Base-by-base conservation (phyloP, 1,140 invertebrate species). In the Propsilocerus akamusi region DNA sequence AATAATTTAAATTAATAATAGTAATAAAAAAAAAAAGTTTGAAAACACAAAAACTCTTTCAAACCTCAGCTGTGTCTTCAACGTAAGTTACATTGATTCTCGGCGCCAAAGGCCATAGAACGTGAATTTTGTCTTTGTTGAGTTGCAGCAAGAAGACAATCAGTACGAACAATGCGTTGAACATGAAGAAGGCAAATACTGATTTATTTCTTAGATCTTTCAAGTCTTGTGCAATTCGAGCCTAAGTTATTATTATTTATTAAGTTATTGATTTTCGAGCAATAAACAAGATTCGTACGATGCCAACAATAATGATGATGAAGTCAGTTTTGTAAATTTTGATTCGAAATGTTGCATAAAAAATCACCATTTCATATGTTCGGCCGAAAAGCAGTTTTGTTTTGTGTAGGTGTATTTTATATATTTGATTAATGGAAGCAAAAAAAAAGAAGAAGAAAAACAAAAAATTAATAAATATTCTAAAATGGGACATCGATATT, bases 161-260 rank as follows among this genome's bases (percentile, higher is more conserved):
- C 70, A 98, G 81, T 65, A 97, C 90, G 78, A 97, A 98, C 61
- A 98, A 81, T 68, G 93, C 88, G 78, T 99, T 99, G 74, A 96
- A 85, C 90, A 99, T 97, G 74, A 97, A 87, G 81, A 97, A 97
- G 59, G 89, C 89, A 69, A 97, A 96, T 52, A 95, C 90, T 57
- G 89, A 86, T 70, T 94, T 94, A 78, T 96, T 97, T 58, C 93
- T 76, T 58, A 97, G 77, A 60, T 93, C 89, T 64, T 85, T 81
- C 65, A 97, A 75, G 68, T 94, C 91, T 57, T 73, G 70, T 60
- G 85, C 84, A 58, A 94, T 84, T 59, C 86, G 76, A 64, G 79
- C 82, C 83, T 95, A n/a, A n/a, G n/a, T n/a, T n/a, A n/a, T n/a
- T n/a, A n/a, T n/a, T n/a, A n/a, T n/a, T n/a, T n/a, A n/a, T n/a